Base-by-base conservation (phyloP, 92 coral and sea anemone species). In the Blastomussa wellsi region DNA sequence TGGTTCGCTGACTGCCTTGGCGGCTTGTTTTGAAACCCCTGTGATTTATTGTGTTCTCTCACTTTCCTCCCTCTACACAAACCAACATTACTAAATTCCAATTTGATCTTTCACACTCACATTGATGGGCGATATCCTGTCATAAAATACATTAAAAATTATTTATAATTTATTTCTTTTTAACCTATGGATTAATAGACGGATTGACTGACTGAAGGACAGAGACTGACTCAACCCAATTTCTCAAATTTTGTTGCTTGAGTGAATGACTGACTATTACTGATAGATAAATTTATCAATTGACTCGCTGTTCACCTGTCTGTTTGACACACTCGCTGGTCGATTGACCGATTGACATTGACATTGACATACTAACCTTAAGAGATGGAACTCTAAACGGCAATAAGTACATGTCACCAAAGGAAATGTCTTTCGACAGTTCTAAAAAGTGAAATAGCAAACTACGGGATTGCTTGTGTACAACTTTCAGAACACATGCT, bases 341-440 rank as follows among this genome's bases (percentile, higher is more conserved):
- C 13, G 29, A 10, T 39, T 44, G 19, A 60, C 4, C 77, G 48
- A 22, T 10, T 74, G 11, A 31, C 37, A 31, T 47, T 14, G 3
- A n/a, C n/a, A n/a, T n/a, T 8, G 49, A 44, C 11, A 8, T 44
- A 49, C 88, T 86, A 59, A 97, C 99, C 84, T 90, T 10, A 89
- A 77, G 8, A 97, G 86, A 83, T 97, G 99, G 59, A 95, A 94
- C 89, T 97, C 98, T 81, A 96, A 71, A 9, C 98, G 93, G 69
- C 98, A 96, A 35, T 89, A 94, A 2, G 95, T 92, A 35, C 98
- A 96, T 15, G 95, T 89, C 36, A 93, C 98, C 44, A 94, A 86
- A 10, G 98, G 98, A 60, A 81, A 94, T 7, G 91, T 85, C 84
- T 96, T 95, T 15, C 98, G 94, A 72, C 98, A 96, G 42, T 88